A percentile compares a stretch with the other conserved stretches of the same genome.
Evolutionary conservation across 2,888 invertebrate genomes (phyloP).

Genomic region (Rhingia campestris): DNA sequence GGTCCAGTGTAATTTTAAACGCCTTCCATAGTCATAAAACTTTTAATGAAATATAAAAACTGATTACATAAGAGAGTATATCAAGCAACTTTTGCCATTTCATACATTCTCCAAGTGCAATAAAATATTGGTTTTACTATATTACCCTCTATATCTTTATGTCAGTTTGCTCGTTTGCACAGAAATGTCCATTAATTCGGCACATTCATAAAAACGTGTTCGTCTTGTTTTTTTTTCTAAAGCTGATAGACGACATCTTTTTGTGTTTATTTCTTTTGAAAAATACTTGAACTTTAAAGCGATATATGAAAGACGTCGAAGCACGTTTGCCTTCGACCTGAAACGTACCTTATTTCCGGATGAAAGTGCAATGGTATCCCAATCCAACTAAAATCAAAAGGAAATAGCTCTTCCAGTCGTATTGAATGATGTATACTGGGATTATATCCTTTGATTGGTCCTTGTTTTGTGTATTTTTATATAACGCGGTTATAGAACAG

Average conservation of each 20-base stretch:
- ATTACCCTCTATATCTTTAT: constrained; percentile 21
- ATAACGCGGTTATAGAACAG: background rate
- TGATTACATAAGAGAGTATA: constrained; percentile 46
- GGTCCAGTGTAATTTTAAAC: constrained; percentile 23
- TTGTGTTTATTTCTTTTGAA: background rate
- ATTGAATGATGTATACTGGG: background rate
- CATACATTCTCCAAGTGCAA: constrained; percentile 24
- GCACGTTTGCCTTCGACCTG: constrained; percentile 18
- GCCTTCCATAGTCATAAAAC: constrained; percentile 13
- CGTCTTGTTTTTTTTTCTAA: constrained; percentile 16
- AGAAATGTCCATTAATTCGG: constrained; percentile 18
- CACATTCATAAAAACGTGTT: constrained; percentile 41
- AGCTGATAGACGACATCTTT: background rate
- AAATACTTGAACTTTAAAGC: constrained; percentile 16
- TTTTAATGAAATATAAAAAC: constrained; percentile 49
- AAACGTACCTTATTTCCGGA: constrained; percentile 32
- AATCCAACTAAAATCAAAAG: background rate
- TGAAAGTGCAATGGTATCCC: constrained; percentile 12
- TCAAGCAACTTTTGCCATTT: constrained; percentile 41
- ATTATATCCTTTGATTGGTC: constrained; percentile 25
- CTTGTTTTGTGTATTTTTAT: constrained; percentile 1
- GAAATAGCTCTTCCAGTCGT: background rate
- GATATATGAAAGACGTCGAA: constrained; percentile 9
- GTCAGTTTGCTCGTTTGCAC: background rate
- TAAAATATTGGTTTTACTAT: constrained; percentile 41